These are phyloP conservation scores for Seriola quinqueradiata DNA, from an alignment of 2,113 vertebrate species.

Conservation along the genomic window DNA sequence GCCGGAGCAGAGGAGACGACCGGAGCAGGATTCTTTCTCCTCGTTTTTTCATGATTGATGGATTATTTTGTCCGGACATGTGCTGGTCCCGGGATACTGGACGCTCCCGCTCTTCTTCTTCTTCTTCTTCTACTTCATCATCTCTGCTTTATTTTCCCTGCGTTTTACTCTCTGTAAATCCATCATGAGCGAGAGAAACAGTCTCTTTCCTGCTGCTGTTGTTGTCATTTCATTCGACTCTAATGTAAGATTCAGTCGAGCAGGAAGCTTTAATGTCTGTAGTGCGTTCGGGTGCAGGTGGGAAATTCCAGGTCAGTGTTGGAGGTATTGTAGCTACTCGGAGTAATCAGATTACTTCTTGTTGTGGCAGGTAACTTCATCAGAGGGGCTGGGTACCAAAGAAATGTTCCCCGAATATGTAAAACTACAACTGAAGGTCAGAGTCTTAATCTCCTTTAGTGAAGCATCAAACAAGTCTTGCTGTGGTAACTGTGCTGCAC, in stretches of 20 bases:
- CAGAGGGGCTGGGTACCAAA: too few relatives aligned
- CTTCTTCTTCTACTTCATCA: background rate
- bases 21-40: background rate
- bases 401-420: too few relatives aligned
- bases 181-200: background rate
- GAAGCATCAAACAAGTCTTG: too few relatives aligned
- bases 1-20: background rate
- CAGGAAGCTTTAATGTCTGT: background rate
- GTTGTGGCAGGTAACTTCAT: too few relatives aligned
- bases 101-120: background rate
- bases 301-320: background rate
- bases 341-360: background rate
- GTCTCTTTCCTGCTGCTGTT: background rate
- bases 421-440: too few relatives aligned
- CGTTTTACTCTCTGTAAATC: background rate
- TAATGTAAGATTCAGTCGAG: background rate
- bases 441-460: too few relatives aligned
- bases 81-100: background rate
- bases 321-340: background rate
- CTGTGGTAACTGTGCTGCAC: too few relatives aligned
- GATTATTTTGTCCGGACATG: conserved; percentile 11
- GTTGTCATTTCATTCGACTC: background rate
- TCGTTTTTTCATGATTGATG: background rate
- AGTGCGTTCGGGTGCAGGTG: conserved; percentile 39
- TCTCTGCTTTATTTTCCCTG: background rate